These are phyloP conservation scores for Odiellus spinosus DNA, from an alignment of 2,888 invertebrate species.

Conservation along the genomic window DNA sequence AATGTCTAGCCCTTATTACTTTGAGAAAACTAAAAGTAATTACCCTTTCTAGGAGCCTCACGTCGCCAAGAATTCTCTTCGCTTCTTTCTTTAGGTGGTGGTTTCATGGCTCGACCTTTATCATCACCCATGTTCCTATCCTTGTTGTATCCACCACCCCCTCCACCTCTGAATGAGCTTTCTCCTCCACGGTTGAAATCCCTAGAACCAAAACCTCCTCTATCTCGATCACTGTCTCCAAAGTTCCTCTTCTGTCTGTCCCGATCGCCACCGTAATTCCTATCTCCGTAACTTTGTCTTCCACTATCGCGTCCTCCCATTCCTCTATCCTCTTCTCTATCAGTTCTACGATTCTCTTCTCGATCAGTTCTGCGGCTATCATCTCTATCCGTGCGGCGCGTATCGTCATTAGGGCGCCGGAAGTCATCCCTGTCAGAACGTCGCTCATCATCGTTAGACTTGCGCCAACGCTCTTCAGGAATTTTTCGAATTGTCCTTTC, in stretches of 20 bases:
- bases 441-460: too few relatives aligned
- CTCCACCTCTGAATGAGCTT: slow-evolving; percentile 1
- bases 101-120: background rate
- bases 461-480: too few relatives aligned
- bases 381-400: background rate
- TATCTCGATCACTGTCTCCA: slow-evolving; percentile 2
- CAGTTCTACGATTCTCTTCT: background rate
- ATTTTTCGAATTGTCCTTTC: too few relatives aligned
- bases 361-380: too few relatives aligned
- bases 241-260: background rate
- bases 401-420: background rate
- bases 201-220: background rate
- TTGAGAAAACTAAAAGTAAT: too few relatives aligned
- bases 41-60: background rate
- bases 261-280: background rate
- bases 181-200: slow-evolving; percentile 1
- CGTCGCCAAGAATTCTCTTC: background rate
- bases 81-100: background rate
- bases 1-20: too few relatives aligned
- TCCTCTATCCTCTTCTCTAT: background rate
- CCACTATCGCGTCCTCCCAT: slow-evolving; percentile 5
- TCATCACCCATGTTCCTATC: background rate
- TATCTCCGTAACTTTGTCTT: slow-evolving; percentile 3
- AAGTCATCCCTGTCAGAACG: too few relatives aligned
- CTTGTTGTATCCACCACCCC: background rate